Conservation (phyloP, 2,888 invertebrate species). For the Habroteleia sp. region DNA sequence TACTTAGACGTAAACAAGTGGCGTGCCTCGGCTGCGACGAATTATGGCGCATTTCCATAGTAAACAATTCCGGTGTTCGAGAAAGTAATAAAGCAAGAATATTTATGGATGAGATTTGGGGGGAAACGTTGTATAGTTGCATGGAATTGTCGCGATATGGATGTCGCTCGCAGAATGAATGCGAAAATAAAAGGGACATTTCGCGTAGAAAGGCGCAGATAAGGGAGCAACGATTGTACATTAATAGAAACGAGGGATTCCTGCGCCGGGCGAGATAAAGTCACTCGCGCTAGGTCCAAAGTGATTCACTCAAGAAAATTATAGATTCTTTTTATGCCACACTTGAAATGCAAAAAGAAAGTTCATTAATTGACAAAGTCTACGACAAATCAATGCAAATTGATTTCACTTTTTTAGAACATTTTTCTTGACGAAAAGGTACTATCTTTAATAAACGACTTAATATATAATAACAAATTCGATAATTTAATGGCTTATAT, state of each 20-base stretch:
- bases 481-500: too few species aligned
- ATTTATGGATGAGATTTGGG: conserved; percentile 60
- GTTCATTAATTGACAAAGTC: conserved; percentile 26
- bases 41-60: conserved; percentile 57
- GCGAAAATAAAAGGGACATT: conserved; percentile 56
- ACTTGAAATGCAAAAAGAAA: conserved; percentile 19
- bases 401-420: too few species aligned
- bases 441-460: too few species aligned
- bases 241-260: conserved; percentile 59
- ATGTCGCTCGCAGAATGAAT: conserved; percentile 55
- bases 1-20: conserved; percentile 57
- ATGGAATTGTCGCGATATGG: conserved; percentile 59
- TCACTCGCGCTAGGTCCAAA: conserved; percentile 29
- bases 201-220: conserved; percentile 51
- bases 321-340: conserved; percentile 45
- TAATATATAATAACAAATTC: too few species aligned
- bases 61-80: conserved; percentile 58
- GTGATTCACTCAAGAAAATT: conserved; percentile 51
- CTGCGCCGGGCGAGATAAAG: conserved; percentile 40
- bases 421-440: too few species aligned
- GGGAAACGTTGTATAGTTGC: conserved; percentile 51
- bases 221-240: conserved; percentile 59
- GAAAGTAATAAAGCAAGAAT: conserved; percentile 58
- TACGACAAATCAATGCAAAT: conserved; percentile 1
- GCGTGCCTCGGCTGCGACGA: conserved; percentile 56